Evolutionary conservation across 37 sponge, comb jelly and placozoan species (phyloP), one percentile per base, ranked within the genome.

Genomic region (Beroe ovata): DNA sequence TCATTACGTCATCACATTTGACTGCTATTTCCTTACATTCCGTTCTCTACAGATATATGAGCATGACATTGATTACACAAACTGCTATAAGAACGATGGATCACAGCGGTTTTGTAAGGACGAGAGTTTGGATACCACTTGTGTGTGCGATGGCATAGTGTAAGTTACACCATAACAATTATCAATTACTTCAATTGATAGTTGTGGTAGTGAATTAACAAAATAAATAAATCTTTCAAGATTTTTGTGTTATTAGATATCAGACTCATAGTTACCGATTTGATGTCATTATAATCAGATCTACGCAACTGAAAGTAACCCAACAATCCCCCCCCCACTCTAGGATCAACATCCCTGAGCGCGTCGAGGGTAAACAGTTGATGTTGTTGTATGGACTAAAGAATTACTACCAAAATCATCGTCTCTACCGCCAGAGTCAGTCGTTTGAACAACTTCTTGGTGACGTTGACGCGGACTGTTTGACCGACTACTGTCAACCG

Each of bases 321-420:
- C n/a, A n/a, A n/a, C n/a, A n/a, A n/a, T n/a, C n/a, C n/a, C n/a
- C n/a, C n/a, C n/a, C n/a, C n/a, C n/a, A n/a, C n/a, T n/a, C n/a
- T n/a, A 69, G 71, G 11, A 29, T 69, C 3, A 69, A 16, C 18
- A 25, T 69, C 20, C 71, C 71, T 25, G 71, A 69, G 19, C 19
- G 26, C 4, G 71, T 69, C 8, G 32, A 34, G 11, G 38, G 71
- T 3, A 62, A 62, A 4, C 26, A 69, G 71, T 25, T 69, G 20
- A 69, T 69, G 71, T 34, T 69, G 20, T 20, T 69, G 3, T 69
- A 69, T 20, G 71, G 71, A 21, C 38, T 69, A 20, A 69, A 29
- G 18, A 69, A 69, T 38, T 69, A 69, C 71, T 69, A 69, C 38
- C 71, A 69, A 25, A 69, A 69, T 38, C 71, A 69, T 35, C 36